phyloP scores from a whole-genome alignment of 2,888 invertebrate genomes.

The Ethmia dodecea region DNA sequence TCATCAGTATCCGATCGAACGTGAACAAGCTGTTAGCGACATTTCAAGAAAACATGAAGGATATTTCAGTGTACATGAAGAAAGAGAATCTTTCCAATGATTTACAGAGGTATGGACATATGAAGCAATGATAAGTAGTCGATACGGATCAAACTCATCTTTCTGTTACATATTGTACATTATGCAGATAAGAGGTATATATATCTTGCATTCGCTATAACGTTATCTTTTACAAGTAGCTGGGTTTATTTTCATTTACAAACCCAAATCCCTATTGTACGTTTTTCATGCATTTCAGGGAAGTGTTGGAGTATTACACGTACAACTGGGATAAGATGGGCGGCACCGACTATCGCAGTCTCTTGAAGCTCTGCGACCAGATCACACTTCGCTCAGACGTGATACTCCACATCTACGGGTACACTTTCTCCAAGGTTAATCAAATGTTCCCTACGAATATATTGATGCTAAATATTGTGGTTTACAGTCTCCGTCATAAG shows the following conservation, averaged over 20 bases:
- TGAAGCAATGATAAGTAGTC: background rate
- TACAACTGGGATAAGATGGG: conserved; percentile 59
- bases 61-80: conserved; percentile 46
- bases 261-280: too few species aligned
- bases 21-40: conserved; percentile 53
- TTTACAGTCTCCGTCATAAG: too few species aligned
- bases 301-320: conserved; percentile 45
- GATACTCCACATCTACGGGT: conserved; percentile 54
- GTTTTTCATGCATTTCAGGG: too few species aligned
- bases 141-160: too few species aligned
- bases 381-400: conserved; percentile 57
- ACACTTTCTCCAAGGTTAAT: conserved; percentile 55
- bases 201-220: too few species aligned
- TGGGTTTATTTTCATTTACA: too few species aligned
- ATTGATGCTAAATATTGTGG: too few species aligned
- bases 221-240: too few species aligned
- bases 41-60: conserved; percentile 56
- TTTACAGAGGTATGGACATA: conserved; percentile 41
- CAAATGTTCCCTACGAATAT: too few species aligned
- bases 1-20: conserved; percentile 57
- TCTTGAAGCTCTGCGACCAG: conserved; percentile 59
- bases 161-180: too few species aligned
- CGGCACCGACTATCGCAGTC: conserved; percentile 47
- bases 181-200: too few species aligned
- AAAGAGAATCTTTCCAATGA: conserved; percentile 34